A percentile compares a stretch with the other conserved stretches of the same genome.
Conservation (phyloP, 2,113 vertebrate genomes). For the Romanogobio albipinnatus region DNA sequence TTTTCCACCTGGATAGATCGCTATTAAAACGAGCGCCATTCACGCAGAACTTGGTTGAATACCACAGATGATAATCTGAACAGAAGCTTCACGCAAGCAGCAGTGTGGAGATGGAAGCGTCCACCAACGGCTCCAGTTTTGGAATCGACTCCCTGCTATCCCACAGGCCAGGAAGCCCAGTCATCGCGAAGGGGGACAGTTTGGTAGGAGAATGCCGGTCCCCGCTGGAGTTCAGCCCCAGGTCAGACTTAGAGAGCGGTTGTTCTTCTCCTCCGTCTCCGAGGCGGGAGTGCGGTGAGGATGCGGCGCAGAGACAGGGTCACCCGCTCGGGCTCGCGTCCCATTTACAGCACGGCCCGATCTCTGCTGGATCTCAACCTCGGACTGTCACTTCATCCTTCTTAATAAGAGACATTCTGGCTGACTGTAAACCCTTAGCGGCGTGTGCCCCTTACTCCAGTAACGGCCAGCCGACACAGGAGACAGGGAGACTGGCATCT, state of each 20-base stretch:
- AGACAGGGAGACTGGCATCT: slow-evolving; percentile 82
- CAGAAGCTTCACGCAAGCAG: slow-evolving; percentile 58
- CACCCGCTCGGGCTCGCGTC: slow-evolving; percentile 78
- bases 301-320: slow-evolving; percentile 75
- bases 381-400: slow-evolving; percentile 97
- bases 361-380: slow-evolving; percentile 89
- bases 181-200: slow-evolving; percentile 86
- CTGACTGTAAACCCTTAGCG: slow-evolving; percentile 95
- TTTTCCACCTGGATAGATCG: slow-evolving; percentile 64
- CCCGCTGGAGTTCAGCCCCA: slow-evolving; percentile 92
- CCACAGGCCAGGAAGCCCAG: slow-evolving; percentile 90
- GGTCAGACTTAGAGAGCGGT: slow-evolving; percentile 89
- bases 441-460: slow-evolving; percentile 97
- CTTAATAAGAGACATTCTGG: slow-evolving; percentile 96
- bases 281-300: slow-evolving; percentile 87
- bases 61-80: slow-evolving; percentile 77
- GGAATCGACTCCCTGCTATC: slow-evolving; percentile 98
- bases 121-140: slow-evolving; percentile 91
- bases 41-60: slow-evolving; percentile 67
- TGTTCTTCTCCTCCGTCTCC: slow-evolving; percentile 92
- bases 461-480: slow-evolving; percentile 87
- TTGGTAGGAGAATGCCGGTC: slow-evolving; percentile 88
- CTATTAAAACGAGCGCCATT: slow-evolving; percentile 52
- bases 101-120: slow-evolving; percentile 85
- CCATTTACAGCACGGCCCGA: slow-evolving; percentile 85